Percentiles rank a stretch among this genome's conserved stretches.
Evolutionary conservation across 2,888 invertebrate species (phyloP).

Genomic region (Acronicta alni): DNA sequence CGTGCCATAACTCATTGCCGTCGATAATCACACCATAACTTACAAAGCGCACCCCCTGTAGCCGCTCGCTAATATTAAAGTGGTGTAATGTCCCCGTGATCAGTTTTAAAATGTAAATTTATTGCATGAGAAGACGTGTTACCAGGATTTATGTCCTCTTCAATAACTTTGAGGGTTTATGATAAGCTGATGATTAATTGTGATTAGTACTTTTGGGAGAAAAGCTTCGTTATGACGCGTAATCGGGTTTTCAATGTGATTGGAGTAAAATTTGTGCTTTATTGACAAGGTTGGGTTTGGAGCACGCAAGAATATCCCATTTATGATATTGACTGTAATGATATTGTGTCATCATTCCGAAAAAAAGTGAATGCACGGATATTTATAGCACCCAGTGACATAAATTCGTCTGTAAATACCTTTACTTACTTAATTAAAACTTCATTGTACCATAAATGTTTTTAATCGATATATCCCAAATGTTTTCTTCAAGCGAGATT

Average conservation of each 20-base stretch:
- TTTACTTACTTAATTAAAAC: too few relatives aligned
- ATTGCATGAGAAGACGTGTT: slow-evolving; percentile 50
- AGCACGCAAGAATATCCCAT: not conserved
- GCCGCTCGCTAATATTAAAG: slow-evolving; percentile 56
- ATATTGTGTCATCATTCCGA: not conserved
- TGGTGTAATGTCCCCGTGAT: slow-evolving; percentile 58
- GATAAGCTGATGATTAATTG: slow-evolving; percentile 46
- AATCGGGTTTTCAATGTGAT: slow-evolving; percentile 43
- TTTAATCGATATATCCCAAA: too few relatives aligned
- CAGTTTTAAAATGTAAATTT: slow-evolving; percentile 63
- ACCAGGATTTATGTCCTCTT: slow-evolving; percentile 52
- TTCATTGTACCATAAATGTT: too few relatives aligned
- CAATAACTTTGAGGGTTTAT: slow-evolving; percentile 53
- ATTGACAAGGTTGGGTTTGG: slow-evolving; percentile 13
- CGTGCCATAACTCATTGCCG: slow-evolving; percentile 52
- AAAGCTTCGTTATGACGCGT: slow-evolving; percentile 34
- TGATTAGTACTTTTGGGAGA: slow-evolving; percentile 45
- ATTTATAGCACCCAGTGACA: too few relatives aligned
- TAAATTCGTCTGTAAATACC: too few relatives aligned
- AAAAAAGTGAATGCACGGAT: not conserved
- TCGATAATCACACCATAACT: slow-evolving; percentile 62
- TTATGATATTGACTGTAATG: not conserved
- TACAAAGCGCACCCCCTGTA: slow-evolving; percentile 41
- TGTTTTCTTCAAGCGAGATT: too few relatives aligned
- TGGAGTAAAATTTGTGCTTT: slow-evolving; percentile 34